Percentiles rank a stretch among this genome's conserved stretches.
These are phyloP conservation scores for Drosophila atripex DNA, from an alignment of 2,888 invertebrate species.

Conservation along the genomic window DNA sequence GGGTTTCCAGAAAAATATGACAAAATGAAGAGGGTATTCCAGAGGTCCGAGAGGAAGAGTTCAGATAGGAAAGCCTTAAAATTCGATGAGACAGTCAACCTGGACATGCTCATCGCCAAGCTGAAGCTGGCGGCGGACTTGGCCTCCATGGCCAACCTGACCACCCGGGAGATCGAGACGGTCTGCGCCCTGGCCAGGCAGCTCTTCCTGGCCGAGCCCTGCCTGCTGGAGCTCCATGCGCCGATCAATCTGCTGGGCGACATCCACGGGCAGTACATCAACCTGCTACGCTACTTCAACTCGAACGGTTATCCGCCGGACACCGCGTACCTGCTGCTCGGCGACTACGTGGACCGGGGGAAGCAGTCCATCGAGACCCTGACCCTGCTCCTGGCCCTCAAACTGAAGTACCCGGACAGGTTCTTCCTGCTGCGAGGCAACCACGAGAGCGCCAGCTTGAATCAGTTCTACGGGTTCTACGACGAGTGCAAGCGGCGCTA, in stretches of 20 bases:
- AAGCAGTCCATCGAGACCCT: constrained; percentile 98
- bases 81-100: constrained; percentile 17
- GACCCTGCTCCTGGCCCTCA: constrained; percentile 96
- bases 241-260: constrained; percentile 99
- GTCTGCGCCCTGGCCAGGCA: constrained; percentile 98
- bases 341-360: constrained; percentile 88
- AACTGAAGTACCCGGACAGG: constrained; percentile 98
- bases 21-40: background rate
- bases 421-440: constrained; percentile 97
- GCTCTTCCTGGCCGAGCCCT: constrained; percentile 98
- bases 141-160: constrained; percentile 98
- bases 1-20: background rate
- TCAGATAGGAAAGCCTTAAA: background rate
- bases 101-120: constrained; percentile 52
- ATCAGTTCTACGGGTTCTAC: constrained; percentile 98
- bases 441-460: constrained; percentile 98
- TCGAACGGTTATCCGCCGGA: constrained; percentile 99
- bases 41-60: background rate
- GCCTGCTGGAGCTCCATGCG: constrained; percentile 97
- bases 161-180: constrained; percentile 97
- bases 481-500: constrained; percentile 97
- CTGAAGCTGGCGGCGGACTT: constrained; percentile 13
- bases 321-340: constrained; percentile 97
- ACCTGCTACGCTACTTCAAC: constrained; percentile 96
- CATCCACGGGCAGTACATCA: constrained; percentile 99